Base-by-base conservation (phyloP, 1,140 invertebrate genomes). In the Drosophila athabasca region DNA sequence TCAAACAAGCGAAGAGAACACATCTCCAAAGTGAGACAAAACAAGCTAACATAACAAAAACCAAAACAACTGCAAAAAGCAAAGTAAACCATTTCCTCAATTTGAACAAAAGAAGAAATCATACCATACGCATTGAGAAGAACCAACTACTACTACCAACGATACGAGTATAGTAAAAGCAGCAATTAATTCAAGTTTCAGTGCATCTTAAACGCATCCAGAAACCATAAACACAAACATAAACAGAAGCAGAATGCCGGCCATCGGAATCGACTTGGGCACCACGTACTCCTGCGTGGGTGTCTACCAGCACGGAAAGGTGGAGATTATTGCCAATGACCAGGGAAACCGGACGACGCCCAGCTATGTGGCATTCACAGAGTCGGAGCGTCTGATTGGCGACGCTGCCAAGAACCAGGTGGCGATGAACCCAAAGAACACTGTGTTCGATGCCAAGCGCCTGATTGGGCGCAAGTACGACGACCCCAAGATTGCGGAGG, bases 331-430 rank as follows among this genome's bases (percentile, higher is more conserved):
- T 81, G 96, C 97, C 81, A 98, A 98, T 92, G 97, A 98, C 91
- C 97, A 97, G 92, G 98, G 98, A 84, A 99, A 99, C 93, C 93
- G 98, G 75, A 99, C 98, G 19, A 99, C 98, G 51, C 98, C 98
- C 22, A 97, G 96, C 71, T 99, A 98, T 94, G 98, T 99, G 19
- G 97, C 97, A 35, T 99, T 99, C 93, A 98, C 97, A 55, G 98
- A 99, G 90, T 97, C 96, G 1, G 98, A 99, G 92, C 95, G 98
- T 91, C 95, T 99, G 61, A 98, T 99, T 91, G 98, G 98, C 57
- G 98, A 99, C 94, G 97, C 97, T 54, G 97, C 98, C 76, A 96
- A 95, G 91, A 95, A 95, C 69, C 84, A 90, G 57, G 88, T 90
- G 50, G 90, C 89, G n/a, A 91, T 90, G 87, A 92, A 92, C 59